These are phyloP conservation scores for Equus quagga DNA, from an alignment of 2,113 vertebrate species.

Conservation along the genomic window DNA sequence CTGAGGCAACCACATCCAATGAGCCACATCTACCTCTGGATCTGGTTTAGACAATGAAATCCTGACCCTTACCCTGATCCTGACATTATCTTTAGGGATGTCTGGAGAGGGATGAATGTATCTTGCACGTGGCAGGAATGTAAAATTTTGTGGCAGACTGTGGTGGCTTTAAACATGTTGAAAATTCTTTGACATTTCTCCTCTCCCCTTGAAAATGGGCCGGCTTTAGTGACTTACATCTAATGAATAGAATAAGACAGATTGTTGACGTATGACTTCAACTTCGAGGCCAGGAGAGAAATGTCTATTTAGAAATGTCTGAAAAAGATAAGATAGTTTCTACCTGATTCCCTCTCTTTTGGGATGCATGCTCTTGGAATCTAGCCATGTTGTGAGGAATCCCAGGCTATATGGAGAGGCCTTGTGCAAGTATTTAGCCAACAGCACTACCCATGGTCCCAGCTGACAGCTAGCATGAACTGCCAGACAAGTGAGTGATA, in stretches of 20 bases:
- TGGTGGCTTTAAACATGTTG: background rate
- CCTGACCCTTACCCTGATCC: background rate
- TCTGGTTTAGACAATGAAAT: conserved; percentile 10
- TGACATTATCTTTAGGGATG: background rate
- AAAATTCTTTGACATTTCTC: background rate
- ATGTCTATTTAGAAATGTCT: background rate
- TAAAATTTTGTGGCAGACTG: background rate
- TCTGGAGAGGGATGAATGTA: background rate
- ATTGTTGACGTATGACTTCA: background rate
- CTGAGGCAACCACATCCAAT: background rate
- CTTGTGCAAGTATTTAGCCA: background rate
- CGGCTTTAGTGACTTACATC: background rate
- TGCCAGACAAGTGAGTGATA: background rate
- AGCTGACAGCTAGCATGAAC: background rate
- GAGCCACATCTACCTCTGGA: background rate
- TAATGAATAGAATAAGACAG: background rate
- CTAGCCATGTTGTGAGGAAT: background rate
- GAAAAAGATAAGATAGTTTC: background rate
- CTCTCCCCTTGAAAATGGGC: background rate
- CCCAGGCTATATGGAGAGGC: background rate
- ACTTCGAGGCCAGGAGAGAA: background rate
- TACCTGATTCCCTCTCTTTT: background rate
- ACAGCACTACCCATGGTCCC: background rate
- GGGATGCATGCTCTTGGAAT: background rate
- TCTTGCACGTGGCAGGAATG: background rate